Percentiles rank a stretch among this genome's conserved stretches.
These are phyloP conservation scores for Tipula helvola DNA, from an alignment of 2,888 invertebrate species.

Conservation along the genomic window DNA sequence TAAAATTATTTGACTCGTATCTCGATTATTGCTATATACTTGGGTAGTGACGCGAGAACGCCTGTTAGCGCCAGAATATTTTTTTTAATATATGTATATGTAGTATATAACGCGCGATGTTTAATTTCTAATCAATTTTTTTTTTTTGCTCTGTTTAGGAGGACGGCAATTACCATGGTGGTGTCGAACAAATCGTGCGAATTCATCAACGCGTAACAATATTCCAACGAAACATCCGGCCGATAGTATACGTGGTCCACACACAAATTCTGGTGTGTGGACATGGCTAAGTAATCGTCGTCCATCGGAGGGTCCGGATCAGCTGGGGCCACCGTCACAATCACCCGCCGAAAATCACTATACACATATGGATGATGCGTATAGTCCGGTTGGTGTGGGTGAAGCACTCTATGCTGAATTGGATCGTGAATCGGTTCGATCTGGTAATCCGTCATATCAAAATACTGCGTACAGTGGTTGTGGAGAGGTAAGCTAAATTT, in stretches of 20 bases:
- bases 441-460: constrained; percentile 50
- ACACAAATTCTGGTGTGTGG: constrained; percentile 36
- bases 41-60: too few relatives aligned
- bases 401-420: constrained; percentile 59
- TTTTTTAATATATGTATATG: too few relatives aligned
- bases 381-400: constrained; percentile 42
- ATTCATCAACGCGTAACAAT: constrained; percentile 27
- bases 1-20: too few relatives aligned
- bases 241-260: constrained; percentile 36
- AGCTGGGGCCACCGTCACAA: constrained; percentile 39
- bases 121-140: not conserved
- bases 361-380: constrained; percentile 55
- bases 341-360: constrained; percentile 55
- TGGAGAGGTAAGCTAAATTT: constrained; percentile 29
- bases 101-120: too few relatives aligned
- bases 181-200: constrained; percentile 34
- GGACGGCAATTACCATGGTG: constrained; percentile 36
- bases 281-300: constrained; percentile 33
- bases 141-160: constrained; percentile 21
- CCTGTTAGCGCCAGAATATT: too few relatives aligned
- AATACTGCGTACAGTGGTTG: constrained; percentile 52
- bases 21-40: too few relatives aligned
- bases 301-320: constrained; percentile 35
- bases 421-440: constrained; percentile 43
- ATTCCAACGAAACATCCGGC: constrained; percentile 35